Percentiles rank a stretch among this genome's conserved stretches.
phyloP scores from a whole-genome alignment of 2,113 vertebrate species.

The Psilopsiagon aurifrons region DNA sequence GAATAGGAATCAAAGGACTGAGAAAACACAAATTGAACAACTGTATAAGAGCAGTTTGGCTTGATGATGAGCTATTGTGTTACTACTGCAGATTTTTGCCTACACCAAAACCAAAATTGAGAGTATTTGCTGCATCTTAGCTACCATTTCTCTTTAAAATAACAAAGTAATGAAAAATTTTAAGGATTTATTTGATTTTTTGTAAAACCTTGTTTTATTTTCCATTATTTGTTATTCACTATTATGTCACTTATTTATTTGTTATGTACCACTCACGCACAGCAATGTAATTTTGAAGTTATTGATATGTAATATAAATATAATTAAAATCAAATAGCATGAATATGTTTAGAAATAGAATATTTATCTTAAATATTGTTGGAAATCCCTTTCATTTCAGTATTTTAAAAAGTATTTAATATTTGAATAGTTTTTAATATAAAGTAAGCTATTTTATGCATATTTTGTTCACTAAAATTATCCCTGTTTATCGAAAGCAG shows the following conservation, averaged over 20 bases:
- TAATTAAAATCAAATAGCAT: not conserved
- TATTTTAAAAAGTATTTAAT: not conserved
- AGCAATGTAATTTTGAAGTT: not conserved
- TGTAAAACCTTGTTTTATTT: accelerated
- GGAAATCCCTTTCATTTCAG: not conserved
- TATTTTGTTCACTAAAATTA: not conserved
- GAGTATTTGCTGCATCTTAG: not conserved
- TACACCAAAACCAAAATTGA: not conserved
- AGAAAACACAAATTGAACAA: not conserved
- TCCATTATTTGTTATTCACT: not conserved
- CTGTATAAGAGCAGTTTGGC: accelerated
- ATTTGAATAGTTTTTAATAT: too few relatives aligned
- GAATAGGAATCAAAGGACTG: not conserved
- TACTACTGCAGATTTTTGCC: not conserved
- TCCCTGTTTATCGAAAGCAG: not conserved
- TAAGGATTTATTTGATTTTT: not conserved
- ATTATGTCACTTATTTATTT: not conserved
- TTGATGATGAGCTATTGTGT: not conserved
- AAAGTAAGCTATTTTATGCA: accelerated
- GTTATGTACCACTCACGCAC: not conserved
- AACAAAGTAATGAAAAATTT: not conserved
- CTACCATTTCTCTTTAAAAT: not conserved
- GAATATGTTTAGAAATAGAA: not conserved
- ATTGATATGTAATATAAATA: not conserved
- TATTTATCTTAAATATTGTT: not conserved